Evolutionary conservation across 2,888 invertebrate genomes (phyloP).

Genomic region (Dynastes maya): DNA sequence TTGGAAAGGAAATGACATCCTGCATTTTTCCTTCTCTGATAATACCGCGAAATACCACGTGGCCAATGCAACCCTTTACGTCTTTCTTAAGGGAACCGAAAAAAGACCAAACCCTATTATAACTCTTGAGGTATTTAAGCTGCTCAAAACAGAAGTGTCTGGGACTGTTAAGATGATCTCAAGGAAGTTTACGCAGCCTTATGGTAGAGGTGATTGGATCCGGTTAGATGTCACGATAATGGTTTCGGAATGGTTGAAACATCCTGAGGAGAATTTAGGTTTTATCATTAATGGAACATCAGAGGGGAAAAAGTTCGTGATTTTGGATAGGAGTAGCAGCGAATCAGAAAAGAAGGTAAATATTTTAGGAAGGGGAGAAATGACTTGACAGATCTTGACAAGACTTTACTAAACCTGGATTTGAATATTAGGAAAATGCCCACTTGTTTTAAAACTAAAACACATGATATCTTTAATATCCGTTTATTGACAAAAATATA

Average conservation of each 20-base stretch:
- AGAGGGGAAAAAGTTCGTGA: conserved; percentile 69
- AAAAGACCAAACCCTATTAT: conserved; percentile 66
- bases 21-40: conserved; percentile 82
- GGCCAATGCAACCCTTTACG: conserved; percentile 79
- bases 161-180: conserved; percentile 63
- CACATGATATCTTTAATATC: too few species aligned
- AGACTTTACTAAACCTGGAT: too few species aligned
- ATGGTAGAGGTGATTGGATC: conserved; percentile 81
- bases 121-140: conserved; percentile 67
- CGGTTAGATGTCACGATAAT: conserved; percentile 83
- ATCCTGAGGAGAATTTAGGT: conserved; percentile 83
- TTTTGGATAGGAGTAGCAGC: conserved; percentile 29
- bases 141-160: conserved; percentile 65
- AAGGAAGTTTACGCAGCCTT: conserved; percentile 71
- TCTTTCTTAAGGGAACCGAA: conserved; percentile 75
- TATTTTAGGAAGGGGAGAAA: too few species aligned
- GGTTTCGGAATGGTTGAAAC: conserved; percentile 84
- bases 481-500: too few species aligned
- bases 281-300: conserved; percentile 82
- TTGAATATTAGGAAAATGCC: too few species aligned
- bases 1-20: conserved; percentile 78
- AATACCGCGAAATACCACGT: conserved; percentile 81
- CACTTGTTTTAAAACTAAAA: too few species aligned
- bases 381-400: too few species aligned
- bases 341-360: conserved; percentile 44